Conservation (phyloP, 2,113 vertebrate genomes). For the Phoxinus phoxinus region DNA sequence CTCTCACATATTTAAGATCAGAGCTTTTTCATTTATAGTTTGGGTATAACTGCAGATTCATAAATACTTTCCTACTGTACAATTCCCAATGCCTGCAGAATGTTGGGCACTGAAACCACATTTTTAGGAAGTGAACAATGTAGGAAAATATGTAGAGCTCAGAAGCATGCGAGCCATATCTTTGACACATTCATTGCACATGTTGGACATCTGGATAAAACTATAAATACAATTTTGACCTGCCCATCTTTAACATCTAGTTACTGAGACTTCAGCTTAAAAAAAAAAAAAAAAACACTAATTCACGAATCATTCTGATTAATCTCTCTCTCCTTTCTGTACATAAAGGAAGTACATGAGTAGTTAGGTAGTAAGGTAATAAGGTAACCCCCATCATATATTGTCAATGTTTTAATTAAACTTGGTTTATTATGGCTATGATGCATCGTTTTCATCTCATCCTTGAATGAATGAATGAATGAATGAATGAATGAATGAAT, state of each 20-base stretch:
- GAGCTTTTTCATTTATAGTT: constrained; percentile 40
- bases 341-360: background rate
- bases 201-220: background rate
- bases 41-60: constrained; percentile 4
- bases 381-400: too few relatives aligned
- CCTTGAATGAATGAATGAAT: too few relatives aligned
- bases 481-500: too few relatives aligned
- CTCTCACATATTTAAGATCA: constrained; percentile 38
- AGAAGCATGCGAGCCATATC: background rate
- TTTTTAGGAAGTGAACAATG: constrained; percentile 1
- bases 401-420: too few relatives aligned
- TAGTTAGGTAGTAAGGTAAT: background rate
- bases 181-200: background rate
- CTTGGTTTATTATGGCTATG: too few relatives aligned
- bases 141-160: constrained; percentile 31
- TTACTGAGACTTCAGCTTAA: background rate
- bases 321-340: background rate
- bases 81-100: background rate
- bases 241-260: background rate
- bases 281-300: too few relatives aligned
- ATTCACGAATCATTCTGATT: background rate
- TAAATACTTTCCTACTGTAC: constrained; percentile 15
- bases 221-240: background rate
- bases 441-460: too few relatives aligned
- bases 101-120: background rate